These are phyloP conservation scores for Gymnogyps californianus DNA, from an alignment of 2,113 vertebrate species.

Conservation along the genomic window DNA sequence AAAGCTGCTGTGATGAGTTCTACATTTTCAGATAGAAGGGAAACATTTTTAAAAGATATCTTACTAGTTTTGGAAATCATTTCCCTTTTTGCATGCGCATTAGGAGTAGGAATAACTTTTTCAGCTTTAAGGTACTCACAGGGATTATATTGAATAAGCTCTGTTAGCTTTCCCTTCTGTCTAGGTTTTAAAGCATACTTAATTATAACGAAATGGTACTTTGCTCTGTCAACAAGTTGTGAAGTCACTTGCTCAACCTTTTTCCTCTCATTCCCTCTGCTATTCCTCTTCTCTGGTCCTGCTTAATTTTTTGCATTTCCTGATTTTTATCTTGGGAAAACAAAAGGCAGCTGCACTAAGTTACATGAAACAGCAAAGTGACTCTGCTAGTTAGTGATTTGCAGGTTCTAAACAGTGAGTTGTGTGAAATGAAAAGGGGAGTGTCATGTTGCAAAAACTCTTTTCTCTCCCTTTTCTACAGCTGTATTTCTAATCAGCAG, in stretches of 20 bases:
- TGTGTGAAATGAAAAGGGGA: slow-evolving; percentile 52
- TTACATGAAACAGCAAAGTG: slow-evolving; percentile 65
- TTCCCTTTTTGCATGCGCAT: background rate
- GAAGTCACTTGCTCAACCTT: slow-evolving; percentile 52
- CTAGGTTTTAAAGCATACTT: slow-evolving; percentile 9
- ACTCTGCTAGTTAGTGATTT: slow-evolving; percentile 52
- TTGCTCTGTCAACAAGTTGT: slow-evolving; percentile 58
- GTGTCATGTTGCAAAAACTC: slow-evolving; percentile 54
- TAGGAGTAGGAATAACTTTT: background rate
- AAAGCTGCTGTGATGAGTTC: background rate
- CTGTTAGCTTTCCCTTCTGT: background rate
- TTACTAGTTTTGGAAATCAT: background rate
- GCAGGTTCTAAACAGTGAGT: slow-evolving; percentile 47
- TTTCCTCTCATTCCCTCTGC: slow-evolving; percentile 24
- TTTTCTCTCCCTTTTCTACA: slow-evolving; percentile 75
- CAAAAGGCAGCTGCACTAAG: slow-evolving; percentile 72
- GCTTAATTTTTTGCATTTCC: slow-evolving; percentile 74
- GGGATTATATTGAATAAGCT: background rate
- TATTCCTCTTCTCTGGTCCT: slow-evolving; percentile 57
- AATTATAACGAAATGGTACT: slow-evolving; percentile 22
- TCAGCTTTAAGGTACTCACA: background rate
- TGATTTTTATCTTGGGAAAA: slow-evolving; percentile 77
- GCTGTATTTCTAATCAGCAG: slow-evolving; percentile 94
- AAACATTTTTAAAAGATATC: background rate
- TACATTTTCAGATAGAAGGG: background rate